Base-by-base conservation (phyloP, 37 sponge, comb jelly and placozoan genomes). In the Halichondria panicea region DNA sequence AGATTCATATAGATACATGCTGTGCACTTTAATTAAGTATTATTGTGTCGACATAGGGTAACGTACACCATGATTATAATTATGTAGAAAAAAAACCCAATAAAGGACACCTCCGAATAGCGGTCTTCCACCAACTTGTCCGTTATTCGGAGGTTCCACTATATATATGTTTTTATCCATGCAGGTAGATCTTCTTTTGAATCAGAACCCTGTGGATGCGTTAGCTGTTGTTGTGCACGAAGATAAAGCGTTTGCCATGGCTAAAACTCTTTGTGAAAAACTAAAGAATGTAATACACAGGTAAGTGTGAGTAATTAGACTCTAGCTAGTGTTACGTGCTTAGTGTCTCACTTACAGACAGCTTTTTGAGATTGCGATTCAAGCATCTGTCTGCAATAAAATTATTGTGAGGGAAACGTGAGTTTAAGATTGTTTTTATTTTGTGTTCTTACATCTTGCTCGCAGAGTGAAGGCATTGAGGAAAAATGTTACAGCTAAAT, bases 381-480 rank as follows among this genome's bases (percentile, higher is more conserved):
- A 97, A 35, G 95, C 93, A 50, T 82, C 89, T 7, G 53, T 83
- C 22, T 83, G 90, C 2, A 81, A 77, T 32, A 88, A 75, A 66
- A 78, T 97, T 25, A 81, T 94, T 60, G 95, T 88, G n/a, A 83
- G 96, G 52, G 93, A 95, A 79, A 93, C 91, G 94, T 93, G 44
- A 82, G 91, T 71, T 27, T 7, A 36, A 8, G 12, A 37, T 12
- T 37, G 39, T 15, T 36, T 37, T 19, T 34, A 18, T 24, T 69
- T 45, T n/a, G 11, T 43, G 52, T 1, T 44, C 9, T 42, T 7
- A 43, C 19, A 41, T 66, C 33, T 36, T 6, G 72, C 43, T 9
- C 38, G 15, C 61, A 93, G 94, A 31, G 76, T 93, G 43, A 89
- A 82, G 59, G 87, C 94, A 24, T 43, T 89, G 0, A 68, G 94